Evolutionary conservation across 2,113 vertebrate genomes (phyloP).

Genomic region (Silurus asotus): DNA sequence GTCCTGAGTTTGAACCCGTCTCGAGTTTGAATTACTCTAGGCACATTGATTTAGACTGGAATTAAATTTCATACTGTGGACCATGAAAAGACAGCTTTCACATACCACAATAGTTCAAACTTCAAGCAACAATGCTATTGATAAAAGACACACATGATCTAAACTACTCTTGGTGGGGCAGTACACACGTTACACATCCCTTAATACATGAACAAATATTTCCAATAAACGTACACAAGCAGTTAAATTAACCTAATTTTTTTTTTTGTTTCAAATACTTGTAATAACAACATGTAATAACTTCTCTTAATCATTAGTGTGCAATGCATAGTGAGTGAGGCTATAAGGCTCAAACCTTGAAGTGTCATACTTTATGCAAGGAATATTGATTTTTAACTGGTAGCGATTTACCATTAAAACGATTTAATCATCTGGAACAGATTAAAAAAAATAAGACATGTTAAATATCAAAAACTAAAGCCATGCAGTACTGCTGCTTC

Average conservation of each 20-base stretch:
- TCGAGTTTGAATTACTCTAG: conserved; percentile 39
- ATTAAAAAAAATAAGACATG: not conserved
- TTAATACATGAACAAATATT: not conserved
- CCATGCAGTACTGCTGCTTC: not conserved
- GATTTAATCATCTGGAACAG: conserved; percentile 21
- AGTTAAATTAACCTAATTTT: not conserved
- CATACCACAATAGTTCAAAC: conserved; percentile 12
- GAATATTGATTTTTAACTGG: not conserved
- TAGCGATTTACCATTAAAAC: conserved; percentile 3
- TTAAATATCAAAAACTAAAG: not conserved
- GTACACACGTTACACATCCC: not conserved
- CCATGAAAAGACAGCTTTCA: conserved; percentile 13
- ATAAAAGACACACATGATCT: not conserved
- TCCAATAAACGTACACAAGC: not conserved
- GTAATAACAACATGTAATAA: not conserved
- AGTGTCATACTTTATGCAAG: not conserved
- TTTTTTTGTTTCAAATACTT: not conserved
- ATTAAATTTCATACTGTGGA: conserved; percentile 26
- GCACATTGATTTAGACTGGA: conserved; percentile 38
- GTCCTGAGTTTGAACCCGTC: conserved; percentile 36
- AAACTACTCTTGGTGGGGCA: not conserved
- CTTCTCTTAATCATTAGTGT: not conserved
- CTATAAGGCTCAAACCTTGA: not conserved
- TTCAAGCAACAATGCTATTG: not conserved
- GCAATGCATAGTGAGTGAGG: not conserved